These are phyloP conservation scores for Exocentrus adspersus DNA, from an alignment of 2,888 invertebrate species.

Conservation along the genomic window DNA sequence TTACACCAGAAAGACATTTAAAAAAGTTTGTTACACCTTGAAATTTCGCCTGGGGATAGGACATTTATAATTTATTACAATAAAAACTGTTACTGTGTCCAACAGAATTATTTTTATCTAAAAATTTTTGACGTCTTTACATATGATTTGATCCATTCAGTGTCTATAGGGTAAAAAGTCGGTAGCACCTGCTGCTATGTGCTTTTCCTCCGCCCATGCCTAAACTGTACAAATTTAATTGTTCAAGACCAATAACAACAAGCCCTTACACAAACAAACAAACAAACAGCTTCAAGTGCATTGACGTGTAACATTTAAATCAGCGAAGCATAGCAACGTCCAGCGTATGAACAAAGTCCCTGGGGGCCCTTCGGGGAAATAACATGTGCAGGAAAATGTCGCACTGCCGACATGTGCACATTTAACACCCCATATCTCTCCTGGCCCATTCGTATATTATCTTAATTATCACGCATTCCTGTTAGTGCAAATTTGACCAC, in stretches of 20 bases:
- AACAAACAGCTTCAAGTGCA: constrained; percentile 45
- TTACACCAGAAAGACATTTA: too few species aligned
- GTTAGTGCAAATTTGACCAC: constrained; percentile 36
- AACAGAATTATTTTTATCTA: too few species aligned
- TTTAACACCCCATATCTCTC: constrained; percentile 54
- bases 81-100: too few species aligned
- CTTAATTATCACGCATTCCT: constrained; percentile 48
- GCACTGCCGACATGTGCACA: constrained; percentile 49
- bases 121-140: too few species aligned
- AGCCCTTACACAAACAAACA: constrained; percentile 33
- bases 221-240: constrained; percentile 19
- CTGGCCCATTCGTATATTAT: constrained; percentile 50
- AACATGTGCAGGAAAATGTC: constrained; percentile 55
- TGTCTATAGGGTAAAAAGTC: too few species aligned
- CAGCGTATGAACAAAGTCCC: constrained; percentile 42
- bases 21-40: too few species aligned
- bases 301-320: constrained; percentile 55
- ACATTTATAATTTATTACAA: too few species aligned
- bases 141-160: too few species aligned
- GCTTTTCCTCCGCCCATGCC: neutral
- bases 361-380: constrained; percentile 51
- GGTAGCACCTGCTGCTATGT: too few species aligned
- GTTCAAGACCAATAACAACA: constrained; percentile 22
- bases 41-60: too few species aligned
- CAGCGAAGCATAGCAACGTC: constrained; percentile 47